Conservation (phyloP, 2,113 vertebrate species). For the Rutilus rutilus region DNA sequence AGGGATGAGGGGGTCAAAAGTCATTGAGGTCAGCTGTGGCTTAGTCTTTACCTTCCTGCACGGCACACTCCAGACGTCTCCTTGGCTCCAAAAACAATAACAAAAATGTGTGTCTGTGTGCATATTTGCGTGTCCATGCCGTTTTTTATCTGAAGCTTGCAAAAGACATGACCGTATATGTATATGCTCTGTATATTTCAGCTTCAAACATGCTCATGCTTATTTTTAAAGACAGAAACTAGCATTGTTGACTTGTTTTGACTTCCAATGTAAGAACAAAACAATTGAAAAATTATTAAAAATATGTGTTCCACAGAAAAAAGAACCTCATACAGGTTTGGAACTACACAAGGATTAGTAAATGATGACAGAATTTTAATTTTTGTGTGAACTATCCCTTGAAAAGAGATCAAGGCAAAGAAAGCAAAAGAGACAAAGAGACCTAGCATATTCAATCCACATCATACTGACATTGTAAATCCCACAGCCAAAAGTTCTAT, state of each 20-base stretch:
- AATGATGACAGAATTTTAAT: neutral
- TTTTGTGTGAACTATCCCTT: neutral
- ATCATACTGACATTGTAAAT: constrained; percentile 8
- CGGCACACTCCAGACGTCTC: constrained; percentile 32
- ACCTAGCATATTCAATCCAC: neutral
- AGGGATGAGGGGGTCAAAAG: constrained; percentile 36
- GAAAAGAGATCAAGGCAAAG: neutral
- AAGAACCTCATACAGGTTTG: neutral
- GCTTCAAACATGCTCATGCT: neutral
- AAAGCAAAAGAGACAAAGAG: constrained; percentile 8
- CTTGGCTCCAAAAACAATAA: constrained; percentile 62
- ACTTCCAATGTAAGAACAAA: neutral
- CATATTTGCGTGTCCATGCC: constrained; percentile 2
- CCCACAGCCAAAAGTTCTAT: constrained; percentile 11
- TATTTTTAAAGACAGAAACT: neutral
- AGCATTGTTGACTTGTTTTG: neutral
- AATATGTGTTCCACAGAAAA: neutral
- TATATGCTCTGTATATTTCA: neutral
- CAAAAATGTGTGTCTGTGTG: constrained; percentile 50
- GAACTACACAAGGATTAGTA: neutral
- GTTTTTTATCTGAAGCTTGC: neutral
- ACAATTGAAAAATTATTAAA: neutral
- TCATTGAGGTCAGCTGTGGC: constrained; percentile 33
- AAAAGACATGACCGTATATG: neutral
- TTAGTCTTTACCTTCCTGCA: constrained; percentile 33